Evolutionary conservation across 2,113 vertebrate genomes (phyloP), one percentile per base, ranked within the genome.

Genomic region (Hylia prasina): DNA sequence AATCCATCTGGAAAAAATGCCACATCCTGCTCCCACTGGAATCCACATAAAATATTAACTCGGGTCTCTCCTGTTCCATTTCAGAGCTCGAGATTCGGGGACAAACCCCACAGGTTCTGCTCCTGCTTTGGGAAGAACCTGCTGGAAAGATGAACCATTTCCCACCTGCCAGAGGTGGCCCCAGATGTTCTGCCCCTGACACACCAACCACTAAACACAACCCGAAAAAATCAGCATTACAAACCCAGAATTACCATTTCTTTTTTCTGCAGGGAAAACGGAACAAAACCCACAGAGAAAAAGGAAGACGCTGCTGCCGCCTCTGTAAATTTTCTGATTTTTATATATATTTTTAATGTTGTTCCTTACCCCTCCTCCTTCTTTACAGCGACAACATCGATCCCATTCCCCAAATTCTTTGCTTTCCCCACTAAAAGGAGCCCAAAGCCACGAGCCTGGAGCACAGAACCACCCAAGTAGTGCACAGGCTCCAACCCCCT

Each of bases 71-170:
- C 37, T 48, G 35, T 8, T 40, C 10, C 22, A 40, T 20, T 37
- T n/a, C 0, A 69, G 33, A 91, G 58, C 33, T 12, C 58, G 8
- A 33, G 25, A 35, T 42, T 6, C 35, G 30, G 1, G 8, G 2
- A 11, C 12, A 12, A 10, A 44, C 39, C 0, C 4, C 13, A 2
- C 1, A 3, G 40, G 54, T 16, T 27, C 27, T 16, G 24, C 51
- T 82, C 19, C 39, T 42, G 64, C 3, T 61, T 73, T 47, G n/a
- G 39, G 31, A 20, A 56, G 54, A n/a, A 48, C 9, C 45, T 6
- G 5, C 5, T 1, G 63, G 3, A 21, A 71, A 66, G 28, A 11
- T 7, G 60, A 25, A 42, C 12, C 4, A 57, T 24, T 68, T 28
- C 4, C 45, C 13, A 25, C 25, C 37, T 40, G 35, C 82, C 37